Evolutionary conservation across 2,888 invertebrate genomes (phyloP).

Genomic region (Cecidostiba fungosa): DNA sequence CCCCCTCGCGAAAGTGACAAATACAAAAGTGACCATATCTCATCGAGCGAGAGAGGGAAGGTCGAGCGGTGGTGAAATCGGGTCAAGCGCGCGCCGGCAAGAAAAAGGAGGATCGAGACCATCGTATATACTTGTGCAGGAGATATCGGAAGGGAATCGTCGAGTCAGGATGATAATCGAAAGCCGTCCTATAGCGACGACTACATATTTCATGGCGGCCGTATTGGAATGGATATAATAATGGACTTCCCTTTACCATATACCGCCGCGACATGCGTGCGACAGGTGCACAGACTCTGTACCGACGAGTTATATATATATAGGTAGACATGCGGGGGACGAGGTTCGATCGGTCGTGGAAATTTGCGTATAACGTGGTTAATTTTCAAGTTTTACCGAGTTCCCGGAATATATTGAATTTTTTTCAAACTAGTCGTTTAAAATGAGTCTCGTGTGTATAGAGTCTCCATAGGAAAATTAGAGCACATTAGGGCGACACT

Average conservation of each 20-base stretch:
- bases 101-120: slow-evolving; percentile 10
- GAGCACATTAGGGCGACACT: not conserved
- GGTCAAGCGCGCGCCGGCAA: slow-evolving; percentile 55
- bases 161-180: slow-evolving; percentile 43
- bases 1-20: slow-evolving; percentile 44
- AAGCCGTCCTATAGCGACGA: not conserved
- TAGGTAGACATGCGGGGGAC: not conserved
- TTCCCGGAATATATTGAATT: too few relatives aligned
- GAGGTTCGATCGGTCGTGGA: not conserved
- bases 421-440: too few relatives aligned
- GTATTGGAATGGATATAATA: not conserved
- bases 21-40: slow-evolving; percentile 62
- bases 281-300: not conserved
- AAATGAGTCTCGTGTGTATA: not conserved
- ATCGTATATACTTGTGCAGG: not conserved
- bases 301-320: not conserved
- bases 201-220: slow-evolving; percentile 4
- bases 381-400: too few relatives aligned
- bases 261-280: not conserved
- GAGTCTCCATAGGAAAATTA: not conserved
- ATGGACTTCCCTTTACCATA: not conserved
- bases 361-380: not conserved
- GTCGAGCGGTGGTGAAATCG: slow-evolving; percentile 48
- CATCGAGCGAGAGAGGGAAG: slow-evolving; percentile 42
- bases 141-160: not conserved